These are phyloP conservation scores for Helicorthomorpha holstii DNA, from an alignment of 1,140 invertebrate species.

Conservation along the genomic window DNA sequence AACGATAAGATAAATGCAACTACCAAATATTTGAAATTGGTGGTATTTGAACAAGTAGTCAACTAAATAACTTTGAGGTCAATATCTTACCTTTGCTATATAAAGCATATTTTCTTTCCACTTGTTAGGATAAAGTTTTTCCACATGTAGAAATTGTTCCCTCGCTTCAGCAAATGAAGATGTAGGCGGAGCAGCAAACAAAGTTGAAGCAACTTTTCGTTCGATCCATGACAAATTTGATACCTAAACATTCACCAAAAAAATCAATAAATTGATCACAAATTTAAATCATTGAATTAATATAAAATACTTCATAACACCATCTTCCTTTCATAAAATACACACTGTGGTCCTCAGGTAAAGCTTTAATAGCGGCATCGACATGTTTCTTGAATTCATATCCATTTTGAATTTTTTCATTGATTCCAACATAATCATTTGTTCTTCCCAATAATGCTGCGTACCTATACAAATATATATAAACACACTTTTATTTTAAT, in stretches of 20 bases:
- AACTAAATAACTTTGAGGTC: slow-evolving; percentile 5
- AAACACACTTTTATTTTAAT: not conserved
- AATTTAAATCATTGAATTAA: not conserved
- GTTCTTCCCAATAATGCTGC: slow-evolving; percentile 49
- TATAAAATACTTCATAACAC: slow-evolving; percentile 43
- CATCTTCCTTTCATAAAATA: slow-evolving; percentile 50
- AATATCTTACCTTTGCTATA: slow-evolving; percentile 43
- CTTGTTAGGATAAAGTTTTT: slow-evolving; percentile 35
- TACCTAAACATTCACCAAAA: slow-evolving; percentile 24
- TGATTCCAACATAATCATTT: slow-evolving; percentile 37
- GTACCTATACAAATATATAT: slow-evolving; percentile 21
- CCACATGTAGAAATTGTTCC: slow-evolving; percentile 42
- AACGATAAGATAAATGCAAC: not conserved
- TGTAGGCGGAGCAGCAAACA: slow-evolving; percentile 46
- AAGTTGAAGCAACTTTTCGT: slow-evolving; percentile 45
- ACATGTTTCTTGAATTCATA: slow-evolving; percentile 35
- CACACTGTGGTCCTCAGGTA: slow-evolving; percentile 42
- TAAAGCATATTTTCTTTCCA: slow-evolving; percentile 53
- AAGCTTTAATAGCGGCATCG: slow-evolving; percentile 43
- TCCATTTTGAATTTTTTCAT: slow-evolving; percentile 51
- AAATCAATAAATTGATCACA: not conserved
- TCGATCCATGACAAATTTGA: slow-evolving; percentile 47
- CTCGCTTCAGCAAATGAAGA: slow-evolving; percentile 47
- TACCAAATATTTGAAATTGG: too few relatives aligned
- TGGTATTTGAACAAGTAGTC: not conserved